phyloP scores from a whole-genome alignment of 2,888 invertebrate species.

The Plebejus argus region DNA sequence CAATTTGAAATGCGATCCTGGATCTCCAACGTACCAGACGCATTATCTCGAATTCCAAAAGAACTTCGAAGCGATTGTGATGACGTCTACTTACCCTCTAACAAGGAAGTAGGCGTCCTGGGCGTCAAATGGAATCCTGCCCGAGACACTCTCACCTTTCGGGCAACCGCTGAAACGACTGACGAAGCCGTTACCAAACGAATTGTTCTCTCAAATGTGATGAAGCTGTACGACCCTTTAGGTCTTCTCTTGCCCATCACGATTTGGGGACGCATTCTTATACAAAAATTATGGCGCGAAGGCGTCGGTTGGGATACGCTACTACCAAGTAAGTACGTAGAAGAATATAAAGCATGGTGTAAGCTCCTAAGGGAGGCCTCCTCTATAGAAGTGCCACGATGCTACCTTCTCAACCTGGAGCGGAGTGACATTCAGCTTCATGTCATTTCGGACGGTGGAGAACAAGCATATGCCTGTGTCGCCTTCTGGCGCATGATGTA shows the following conservation, averaged over 20 bases:
- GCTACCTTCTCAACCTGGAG: background rate
- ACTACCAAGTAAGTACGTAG: too few relatives aligned
- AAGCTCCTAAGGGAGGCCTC: background rate
- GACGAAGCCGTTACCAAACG: background rate
- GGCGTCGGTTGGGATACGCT: too few relatives aligned
- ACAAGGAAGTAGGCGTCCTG: background rate
- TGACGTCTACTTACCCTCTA: background rate
- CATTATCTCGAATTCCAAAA: background rate
- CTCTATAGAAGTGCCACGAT: background rate
- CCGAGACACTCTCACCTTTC: background rate
- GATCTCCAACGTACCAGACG: background rate
- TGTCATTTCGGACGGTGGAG: background rate
- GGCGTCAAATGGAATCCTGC: background rate
- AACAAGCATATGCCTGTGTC: background rate
- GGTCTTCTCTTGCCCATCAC: too few relatives aligned
- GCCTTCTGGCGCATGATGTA: background rate
- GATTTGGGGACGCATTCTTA: too few relatives aligned
- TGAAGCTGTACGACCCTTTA: background rate
- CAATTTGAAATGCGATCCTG: too few relatives aligned
- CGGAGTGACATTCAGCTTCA: background rate
- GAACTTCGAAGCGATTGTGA: background rate
- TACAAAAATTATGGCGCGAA: too few relatives aligned
- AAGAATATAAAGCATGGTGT: too few relatives aligned
- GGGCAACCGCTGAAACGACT: background rate
- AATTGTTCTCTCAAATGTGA: background rate